These are phyloP conservation scores for Smittia sp. DNA, from an alignment of 2,888 invertebrate species.

Conservation along the genomic window DNA sequence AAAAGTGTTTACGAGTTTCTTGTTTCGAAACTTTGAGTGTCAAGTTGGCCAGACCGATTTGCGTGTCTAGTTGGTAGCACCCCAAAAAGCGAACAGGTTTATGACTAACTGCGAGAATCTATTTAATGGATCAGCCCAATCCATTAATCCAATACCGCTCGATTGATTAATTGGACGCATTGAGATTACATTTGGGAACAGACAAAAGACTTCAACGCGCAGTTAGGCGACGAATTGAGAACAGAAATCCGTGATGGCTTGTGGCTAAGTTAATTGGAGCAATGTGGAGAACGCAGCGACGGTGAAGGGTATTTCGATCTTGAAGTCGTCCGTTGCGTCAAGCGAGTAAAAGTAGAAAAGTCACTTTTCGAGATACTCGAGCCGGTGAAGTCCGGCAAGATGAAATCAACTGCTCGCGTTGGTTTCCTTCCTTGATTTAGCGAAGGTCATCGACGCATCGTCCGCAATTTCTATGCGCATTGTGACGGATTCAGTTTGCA, in stretches of 20 bases:
- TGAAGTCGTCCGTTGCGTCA: neutral
- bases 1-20: too few species aligned
- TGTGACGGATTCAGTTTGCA: neutral
- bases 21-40: too few species aligned
- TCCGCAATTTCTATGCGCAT: neutral
- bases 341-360: constrained; percentile 18
- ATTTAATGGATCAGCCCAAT: too few species aligned
- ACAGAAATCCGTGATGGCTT: neutral
- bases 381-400: neutral
- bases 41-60: too few species aligned
- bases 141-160: neutral
- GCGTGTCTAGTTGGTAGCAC: too few species aligned
- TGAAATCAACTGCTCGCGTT: neutral
- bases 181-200: too few species aligned
- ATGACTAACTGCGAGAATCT: too few species aligned
- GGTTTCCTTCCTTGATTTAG: neutral
- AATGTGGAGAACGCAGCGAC: neutral
- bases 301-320: neutral
- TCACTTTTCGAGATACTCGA: neutral
- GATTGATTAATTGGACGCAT: neutral
- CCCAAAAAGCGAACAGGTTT: too few species aligned
- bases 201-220: neutral
- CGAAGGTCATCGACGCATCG: neutral
- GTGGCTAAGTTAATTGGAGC: neutral
- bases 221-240: neutral